A percentile compares a stretch with the other conserved stretches of the same genome.
Evolutionary conservation across 2,888 invertebrate genomes (phyloP).

Genomic region (Acanthacorydalis orientalis): DNA sequence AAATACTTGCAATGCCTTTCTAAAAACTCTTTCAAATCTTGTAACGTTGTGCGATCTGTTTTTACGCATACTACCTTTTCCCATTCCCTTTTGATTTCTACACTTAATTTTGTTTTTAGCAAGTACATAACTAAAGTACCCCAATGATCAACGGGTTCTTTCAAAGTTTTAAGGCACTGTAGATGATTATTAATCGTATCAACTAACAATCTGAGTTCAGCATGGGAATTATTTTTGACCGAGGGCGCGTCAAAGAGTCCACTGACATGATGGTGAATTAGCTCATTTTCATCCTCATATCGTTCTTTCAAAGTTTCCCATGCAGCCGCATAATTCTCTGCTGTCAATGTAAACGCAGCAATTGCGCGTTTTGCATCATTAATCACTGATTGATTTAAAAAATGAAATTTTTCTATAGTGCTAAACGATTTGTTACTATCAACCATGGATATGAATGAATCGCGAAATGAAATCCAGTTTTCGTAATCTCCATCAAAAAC

Average conservation of each 20-base stretch:
- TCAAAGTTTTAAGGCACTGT: neutral
- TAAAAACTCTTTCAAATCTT: neutral
- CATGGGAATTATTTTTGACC: neutral
- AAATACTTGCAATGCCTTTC: neutral
- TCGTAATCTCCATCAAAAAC: neutral
- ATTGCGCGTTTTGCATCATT: neutral
- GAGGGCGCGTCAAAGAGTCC: neutral
- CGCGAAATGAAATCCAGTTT: neutral
- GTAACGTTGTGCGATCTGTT: neutral
- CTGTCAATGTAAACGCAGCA: no score
- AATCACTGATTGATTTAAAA: neutral
- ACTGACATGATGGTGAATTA: neutral
- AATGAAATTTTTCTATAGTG: conserved; percentile 1
- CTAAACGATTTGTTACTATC: neutral
- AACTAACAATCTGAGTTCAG: neutral
- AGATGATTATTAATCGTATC: neutral
- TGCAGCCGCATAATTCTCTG: neutral
- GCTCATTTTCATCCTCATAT: neutral
- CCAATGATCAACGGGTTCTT: neutral
- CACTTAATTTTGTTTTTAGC: neutral
- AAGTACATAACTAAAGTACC: neutral
- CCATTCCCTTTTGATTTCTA: neutral
- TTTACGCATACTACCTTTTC: neutral
- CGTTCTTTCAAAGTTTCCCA: neutral
- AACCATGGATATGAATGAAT: neutral